These are phyloP conservation scores for Stramonita haemastoma DNA, from an alignment of 2,888 invertebrate genomes.

Conservation along the genomic window DNA sequence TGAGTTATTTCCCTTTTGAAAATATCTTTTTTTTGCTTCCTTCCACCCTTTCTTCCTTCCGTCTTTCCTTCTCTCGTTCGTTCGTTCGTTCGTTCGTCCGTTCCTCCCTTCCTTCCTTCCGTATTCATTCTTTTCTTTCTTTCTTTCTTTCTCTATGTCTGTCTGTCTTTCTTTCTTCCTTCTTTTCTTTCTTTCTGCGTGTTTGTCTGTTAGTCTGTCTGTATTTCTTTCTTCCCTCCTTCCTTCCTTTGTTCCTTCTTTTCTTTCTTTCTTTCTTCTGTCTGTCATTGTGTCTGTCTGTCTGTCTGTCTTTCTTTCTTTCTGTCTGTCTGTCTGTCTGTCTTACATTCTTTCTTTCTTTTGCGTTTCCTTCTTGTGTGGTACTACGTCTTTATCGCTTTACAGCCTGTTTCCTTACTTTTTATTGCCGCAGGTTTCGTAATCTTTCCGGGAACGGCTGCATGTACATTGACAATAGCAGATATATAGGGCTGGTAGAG, in stretches of 20 bases:
- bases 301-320: background rate
- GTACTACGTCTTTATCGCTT: no score
- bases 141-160: background rate
- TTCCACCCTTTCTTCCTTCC: no score
- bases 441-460: no score
- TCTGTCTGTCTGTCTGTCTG: background rate
- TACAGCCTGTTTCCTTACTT: no score
- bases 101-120: background rate
- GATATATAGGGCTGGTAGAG: no score
- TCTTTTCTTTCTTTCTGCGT: background rate
- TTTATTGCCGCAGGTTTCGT: no score
- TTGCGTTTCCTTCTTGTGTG: background rate
- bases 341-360: background rate
- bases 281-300: background rate
- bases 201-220: background rate
- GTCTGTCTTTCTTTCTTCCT: background rate
- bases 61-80: background rate
- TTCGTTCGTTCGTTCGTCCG: background rate
- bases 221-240: background rate
- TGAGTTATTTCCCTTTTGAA: no score
- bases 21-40: no score
- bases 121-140: background rate
- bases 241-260: background rate
- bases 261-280: background rate
- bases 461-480: no score